phyloP scores from a whole-genome alignment of 2,888 invertebrate genomes.

The Salticus scenicus region DNA sequence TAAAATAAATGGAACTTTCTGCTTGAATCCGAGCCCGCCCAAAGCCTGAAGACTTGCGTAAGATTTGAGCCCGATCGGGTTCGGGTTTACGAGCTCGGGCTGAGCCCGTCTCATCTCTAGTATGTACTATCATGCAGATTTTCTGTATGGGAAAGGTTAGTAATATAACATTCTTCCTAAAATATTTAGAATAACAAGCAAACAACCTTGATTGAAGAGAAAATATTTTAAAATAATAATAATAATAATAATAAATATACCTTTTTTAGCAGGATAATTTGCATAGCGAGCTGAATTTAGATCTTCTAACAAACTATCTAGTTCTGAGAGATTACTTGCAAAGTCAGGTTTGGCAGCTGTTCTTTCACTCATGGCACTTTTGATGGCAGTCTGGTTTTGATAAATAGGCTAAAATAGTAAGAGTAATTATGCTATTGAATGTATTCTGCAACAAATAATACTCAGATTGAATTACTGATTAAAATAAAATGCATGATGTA shows the following conservation, averaged over 20 bases:
- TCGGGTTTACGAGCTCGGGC: no score
- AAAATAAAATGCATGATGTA: background rate
- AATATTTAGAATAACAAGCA: no score
- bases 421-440: no score
- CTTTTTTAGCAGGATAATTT: slow-evolving; percentile 71
- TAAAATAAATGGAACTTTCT: no score
- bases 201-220: no score
- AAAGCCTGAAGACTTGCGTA: no score
- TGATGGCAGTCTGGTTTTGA: slow-evolving; percentile 77
- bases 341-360: slow-evolving; percentile 72
- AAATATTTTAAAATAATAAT: background rate
- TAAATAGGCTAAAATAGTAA: slow-evolving; percentile 80
- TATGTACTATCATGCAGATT: no score
- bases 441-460: background rate
- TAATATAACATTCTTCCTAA: no score
- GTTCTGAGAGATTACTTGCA: slow-evolving; percentile 87
- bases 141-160: no score
- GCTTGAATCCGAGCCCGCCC: no score
- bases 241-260: slow-evolving; percentile 42
- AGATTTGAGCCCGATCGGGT: no score
- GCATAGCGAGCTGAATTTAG: slow-evolving; percentile 81
- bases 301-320: slow-evolving; percentile 93
- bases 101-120: no score
- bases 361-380: slow-evolving; percentile 76
- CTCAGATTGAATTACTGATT: background rate